Evolutionary conservation across 2,113 vertebrate species (phyloP).

Genomic region (Serinus canaria): DNA sequence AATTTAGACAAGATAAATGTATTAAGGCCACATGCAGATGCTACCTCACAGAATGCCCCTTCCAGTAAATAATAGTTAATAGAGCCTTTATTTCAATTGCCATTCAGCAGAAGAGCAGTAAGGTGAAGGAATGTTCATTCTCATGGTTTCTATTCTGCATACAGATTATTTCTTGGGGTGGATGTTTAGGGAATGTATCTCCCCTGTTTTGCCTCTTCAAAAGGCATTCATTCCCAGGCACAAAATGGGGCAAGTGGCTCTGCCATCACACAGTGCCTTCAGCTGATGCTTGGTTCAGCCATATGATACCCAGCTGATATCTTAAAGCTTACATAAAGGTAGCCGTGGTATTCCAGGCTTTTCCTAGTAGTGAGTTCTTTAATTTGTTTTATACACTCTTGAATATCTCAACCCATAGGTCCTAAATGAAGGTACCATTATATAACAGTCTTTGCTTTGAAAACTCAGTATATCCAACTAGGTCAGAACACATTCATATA

Average conservation of each 20-base stretch:
- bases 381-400: background rate
- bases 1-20: background rate
- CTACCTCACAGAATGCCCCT: background rate
- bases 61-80: background rate
- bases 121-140: background rate
- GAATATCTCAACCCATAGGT: accelerated
- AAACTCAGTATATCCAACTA: background rate
- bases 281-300: background rate
- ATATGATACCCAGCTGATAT: background rate
- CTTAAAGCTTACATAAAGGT: background rate
- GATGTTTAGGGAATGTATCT: background rate
- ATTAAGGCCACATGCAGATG: background rate
- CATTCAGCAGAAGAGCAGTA: background rate
- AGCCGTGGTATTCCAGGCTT: background rate
- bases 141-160: background rate
- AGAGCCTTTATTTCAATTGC: background rate
- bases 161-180: background rate
- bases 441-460: background rate
- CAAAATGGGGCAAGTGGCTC: background rate
- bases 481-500: background rate
- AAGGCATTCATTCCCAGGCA: background rate
- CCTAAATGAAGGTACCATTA: background rate
- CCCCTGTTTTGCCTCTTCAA: background rate
- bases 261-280: background rate
- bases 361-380: background rate